Evolutionary conservation across 2,797 vertebrate species (phyloP).

Genomic region (Chiloscyllium punctatum): DNA sequence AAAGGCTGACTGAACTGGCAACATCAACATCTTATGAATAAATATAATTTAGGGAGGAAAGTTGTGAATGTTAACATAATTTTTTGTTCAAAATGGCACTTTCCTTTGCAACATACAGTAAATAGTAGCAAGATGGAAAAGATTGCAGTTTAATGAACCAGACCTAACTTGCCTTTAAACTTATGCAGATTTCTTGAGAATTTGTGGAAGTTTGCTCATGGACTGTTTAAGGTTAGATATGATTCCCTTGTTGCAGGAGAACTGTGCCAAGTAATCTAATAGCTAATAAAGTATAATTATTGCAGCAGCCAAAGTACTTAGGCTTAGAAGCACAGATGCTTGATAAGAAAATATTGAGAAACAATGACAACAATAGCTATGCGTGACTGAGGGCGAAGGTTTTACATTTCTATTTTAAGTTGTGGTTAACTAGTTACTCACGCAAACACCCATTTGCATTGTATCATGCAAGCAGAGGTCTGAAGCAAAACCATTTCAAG

Average conservation of each 20-base stretch:
- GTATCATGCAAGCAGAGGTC: conserved; percentile 29
- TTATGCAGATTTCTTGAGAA: background rate
- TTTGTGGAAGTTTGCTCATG: background rate
- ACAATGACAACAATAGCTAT: conserved; percentile 16
- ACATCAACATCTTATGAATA: too few relatives aligned
- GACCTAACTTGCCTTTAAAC: background rate
- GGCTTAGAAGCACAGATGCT: background rate
- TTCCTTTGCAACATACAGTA: background rate
- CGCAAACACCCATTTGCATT: conserved; percentile 11
- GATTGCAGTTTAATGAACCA: background rate
- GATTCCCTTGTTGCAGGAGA: background rate
- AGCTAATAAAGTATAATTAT: background rate
- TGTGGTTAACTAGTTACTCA: conserved; percentile 36
- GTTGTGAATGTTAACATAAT: background rate
- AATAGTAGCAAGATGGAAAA: too few relatives aligned
- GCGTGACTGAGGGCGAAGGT: conserved; percentile 35
- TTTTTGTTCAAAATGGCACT: background rate
- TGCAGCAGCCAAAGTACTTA: background rate
- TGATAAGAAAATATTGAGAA: conserved; percentile 31
- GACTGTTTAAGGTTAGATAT: background rate
- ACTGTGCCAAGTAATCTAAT: conserved; percentile 16
- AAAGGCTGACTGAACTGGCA: too few relatives aligned
- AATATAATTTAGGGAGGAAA: background rate
- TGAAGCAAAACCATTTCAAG: background rate
- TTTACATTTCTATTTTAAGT: conserved; percentile 32